Evolutionary conservation across 2,797 vertebrate genomes (phyloP).

Genomic region (Acanthornis magna): DNA sequence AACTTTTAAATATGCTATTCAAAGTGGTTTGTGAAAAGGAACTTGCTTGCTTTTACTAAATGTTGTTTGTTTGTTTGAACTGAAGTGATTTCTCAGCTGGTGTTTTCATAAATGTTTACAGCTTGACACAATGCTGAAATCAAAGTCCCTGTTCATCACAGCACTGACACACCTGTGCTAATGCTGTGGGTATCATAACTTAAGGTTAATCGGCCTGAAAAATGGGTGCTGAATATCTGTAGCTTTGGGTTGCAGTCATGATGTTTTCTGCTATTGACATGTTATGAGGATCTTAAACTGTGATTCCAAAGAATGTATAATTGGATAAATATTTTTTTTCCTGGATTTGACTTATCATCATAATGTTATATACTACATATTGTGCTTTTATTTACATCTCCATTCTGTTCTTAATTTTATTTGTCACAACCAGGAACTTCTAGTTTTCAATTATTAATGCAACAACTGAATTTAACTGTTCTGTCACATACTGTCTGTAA

Average conservation of each 20-base stretch:
- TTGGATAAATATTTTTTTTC: neutral
- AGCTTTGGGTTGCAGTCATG: neutral
- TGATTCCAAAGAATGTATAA: neutral
- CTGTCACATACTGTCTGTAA: neutral
- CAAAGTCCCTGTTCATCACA: neutral
- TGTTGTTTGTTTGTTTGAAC: neutral
- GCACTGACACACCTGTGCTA: neutral
- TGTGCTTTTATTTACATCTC: neutral
- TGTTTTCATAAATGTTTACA: neutral
- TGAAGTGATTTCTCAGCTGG: neutral
- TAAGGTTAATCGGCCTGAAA: neutral
- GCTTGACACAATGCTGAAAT: neutral
- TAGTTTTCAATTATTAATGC: neutral
- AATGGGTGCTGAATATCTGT: neutral
- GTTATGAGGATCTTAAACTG: neutral
- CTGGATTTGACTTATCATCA: neutral
- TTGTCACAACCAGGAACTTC: neutral
- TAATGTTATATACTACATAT: neutral
- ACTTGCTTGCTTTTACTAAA: neutral
- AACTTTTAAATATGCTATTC: neutral
- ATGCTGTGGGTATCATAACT: neutral
- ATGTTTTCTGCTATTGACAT: neutral
- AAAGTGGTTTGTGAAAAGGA: neutral
- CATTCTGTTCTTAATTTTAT: neutral
- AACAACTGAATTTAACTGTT: neutral